Evolutionary conservation across 2,113 vertebrate genomes (phyloP), one percentile per base, ranked within the genome.

Genomic region (Grammomys surdaster): DNA sequence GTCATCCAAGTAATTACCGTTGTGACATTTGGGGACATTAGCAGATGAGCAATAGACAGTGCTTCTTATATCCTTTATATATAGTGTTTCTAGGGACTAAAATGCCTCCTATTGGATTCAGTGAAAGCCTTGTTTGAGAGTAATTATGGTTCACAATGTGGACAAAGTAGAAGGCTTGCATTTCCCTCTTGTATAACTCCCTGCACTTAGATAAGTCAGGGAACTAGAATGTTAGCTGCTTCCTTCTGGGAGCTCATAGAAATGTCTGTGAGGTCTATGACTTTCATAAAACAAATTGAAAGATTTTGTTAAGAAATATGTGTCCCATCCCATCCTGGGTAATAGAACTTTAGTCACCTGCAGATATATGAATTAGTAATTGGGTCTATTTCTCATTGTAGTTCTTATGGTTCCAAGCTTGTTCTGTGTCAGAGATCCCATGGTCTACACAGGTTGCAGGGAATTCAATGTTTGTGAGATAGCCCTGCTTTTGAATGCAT

Each of bases 261-360:
- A 96, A 95, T 65, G 40, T 89, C 94, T 87, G 60, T 91, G 76
- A 67, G 94, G 20, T 93, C 93, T 97, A 76, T 89, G 93, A 90
- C 70, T 91, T 80, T 75, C 51, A 97, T 93, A 96, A 96, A 96
- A 67, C 92, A 97, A 97, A 97, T 98, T 97, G 93, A 94, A 94
- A 97, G 97, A 95, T 89, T 89, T 96, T 91, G 95, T 97, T 96
- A 97, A 98, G 93, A 97, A 98, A 97, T 80, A 95, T 96, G 48
- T 24, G 33, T 36, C 69, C 94, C 81, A 97, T 93, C 76, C 97
- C 97, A 77, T 65, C 82, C 93, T 78, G 43, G 31, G 16, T 94
- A 95, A 92, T 92, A 14, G 93, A 88, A 73, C 88, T 97, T 95
- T 86, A 97, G 96, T 95, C 95, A 97, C 85, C 84, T 93, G 94